These are phyloP conservation scores for Globia sparganii DNA, from an alignment of 2,888 invertebrate species.

Conservation along the genomic window DNA sequence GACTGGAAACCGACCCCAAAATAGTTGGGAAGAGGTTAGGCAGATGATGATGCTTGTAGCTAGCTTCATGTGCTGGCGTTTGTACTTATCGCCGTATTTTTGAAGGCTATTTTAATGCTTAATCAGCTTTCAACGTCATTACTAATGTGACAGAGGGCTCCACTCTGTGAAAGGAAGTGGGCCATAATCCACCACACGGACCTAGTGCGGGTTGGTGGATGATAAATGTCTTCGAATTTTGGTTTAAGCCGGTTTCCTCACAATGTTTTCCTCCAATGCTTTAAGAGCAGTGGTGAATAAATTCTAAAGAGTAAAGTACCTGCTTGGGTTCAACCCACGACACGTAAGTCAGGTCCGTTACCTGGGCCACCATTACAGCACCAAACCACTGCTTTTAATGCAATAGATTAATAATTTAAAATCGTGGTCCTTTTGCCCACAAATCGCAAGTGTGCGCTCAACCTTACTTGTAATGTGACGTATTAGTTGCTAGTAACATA, in stretches of 20 bases:
- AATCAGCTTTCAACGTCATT: neutral
- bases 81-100: too few species aligned
- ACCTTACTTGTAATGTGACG: slow-evolving; percentile 37
- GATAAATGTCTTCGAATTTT: neutral
- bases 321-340: neutral
- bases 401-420: neutral
- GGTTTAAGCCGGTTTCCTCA: neutral
- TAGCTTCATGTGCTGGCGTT: too few species aligned
- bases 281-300: neutral
- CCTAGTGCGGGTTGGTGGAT: neutral
- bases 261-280: neutral
- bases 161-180: neutral
- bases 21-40: too few species aligned
- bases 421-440: neutral
- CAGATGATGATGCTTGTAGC: too few species aligned
- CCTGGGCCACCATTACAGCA: neutral
- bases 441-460: slow-evolving; percentile 17
- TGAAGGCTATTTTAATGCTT: neutral
- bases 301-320: neutral
- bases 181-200: neutral
- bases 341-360: neutral
- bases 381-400: neutral
- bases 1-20: too few species aligned
- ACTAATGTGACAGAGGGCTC: neutral
- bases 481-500: slow-evolving; percentile 22